These are phyloP conservation scores for Halisarca cf. caerulea DNA, from an alignment of 37 sponge, comb jelly and placozoan genomes.

Conservation along the genomic window DNA sequence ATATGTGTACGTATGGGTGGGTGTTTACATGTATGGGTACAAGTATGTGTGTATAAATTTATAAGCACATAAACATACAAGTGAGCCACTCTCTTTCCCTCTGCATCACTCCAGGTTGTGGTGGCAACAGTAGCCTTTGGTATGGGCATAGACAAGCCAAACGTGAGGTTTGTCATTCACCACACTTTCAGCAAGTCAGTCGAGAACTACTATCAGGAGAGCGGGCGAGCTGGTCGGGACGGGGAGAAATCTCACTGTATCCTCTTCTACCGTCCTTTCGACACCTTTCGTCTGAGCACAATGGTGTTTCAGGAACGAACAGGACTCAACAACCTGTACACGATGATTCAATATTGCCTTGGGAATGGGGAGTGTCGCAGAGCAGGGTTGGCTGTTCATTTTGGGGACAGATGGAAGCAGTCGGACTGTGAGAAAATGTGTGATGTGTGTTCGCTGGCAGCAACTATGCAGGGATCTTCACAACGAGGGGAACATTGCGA, in stretches of 20 bases:
- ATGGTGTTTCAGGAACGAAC: constrained; percentile 84
- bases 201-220: constrained; percentile 98
- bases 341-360: constrained; percentile 74
- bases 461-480: neutral
- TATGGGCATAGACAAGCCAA: constrained; percentile 91
- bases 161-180: constrained; percentile 94
- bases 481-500: neutral
- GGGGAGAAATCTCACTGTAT: constrained; percentile 85
- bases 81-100: neutral
- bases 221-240: constrained; percentile 95
- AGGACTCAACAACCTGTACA: constrained; percentile 74
- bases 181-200: constrained; percentile 93
- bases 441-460: constrained; percentile 50
- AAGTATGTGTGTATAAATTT: no score
- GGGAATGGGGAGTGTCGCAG: constrained; percentile 74
- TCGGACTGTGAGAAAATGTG: constrained; percentile 68
- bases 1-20: no score
- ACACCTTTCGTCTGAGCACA: constrained; percentile 60
- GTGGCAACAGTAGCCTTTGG: constrained; percentile 90
- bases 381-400: constrained; percentile 69
- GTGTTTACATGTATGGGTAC: no score
- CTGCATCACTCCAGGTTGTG: no score
- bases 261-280: constrained; percentile 71
- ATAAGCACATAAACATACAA: no score
- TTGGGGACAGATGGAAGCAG: constrained; percentile 75